These are phyloP conservation scores for Heliornis fulica DNA, from an alignment of 2,113 vertebrate species.

Conservation along the genomic window DNA sequence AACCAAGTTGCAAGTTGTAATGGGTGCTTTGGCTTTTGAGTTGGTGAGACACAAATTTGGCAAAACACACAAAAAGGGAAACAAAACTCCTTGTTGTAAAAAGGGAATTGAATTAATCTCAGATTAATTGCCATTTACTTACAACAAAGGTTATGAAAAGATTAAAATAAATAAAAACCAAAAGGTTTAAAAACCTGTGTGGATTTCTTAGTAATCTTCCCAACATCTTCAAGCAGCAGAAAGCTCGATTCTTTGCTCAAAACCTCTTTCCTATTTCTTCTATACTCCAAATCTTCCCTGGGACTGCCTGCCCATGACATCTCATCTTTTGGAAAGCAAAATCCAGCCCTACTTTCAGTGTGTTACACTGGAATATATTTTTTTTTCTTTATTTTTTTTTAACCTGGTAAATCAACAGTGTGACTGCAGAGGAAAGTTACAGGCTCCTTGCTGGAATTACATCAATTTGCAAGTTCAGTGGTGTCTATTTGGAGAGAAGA, in stretches of 20 bases:
- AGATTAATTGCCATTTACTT: neutral
- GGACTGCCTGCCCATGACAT: neutral
- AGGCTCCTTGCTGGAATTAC: neutral
- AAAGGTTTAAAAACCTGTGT: neutral
- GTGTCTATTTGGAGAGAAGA: constrained; percentile 23
- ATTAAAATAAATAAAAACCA: neutral
- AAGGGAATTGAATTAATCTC: neutral
- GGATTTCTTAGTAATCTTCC: neutral
- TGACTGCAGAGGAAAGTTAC: neutral
- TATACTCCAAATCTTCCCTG: neutral
- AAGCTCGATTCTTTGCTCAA: neutral
- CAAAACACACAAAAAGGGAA: neutral
- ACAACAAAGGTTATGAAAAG: neutral
- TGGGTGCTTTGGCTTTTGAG: neutral
- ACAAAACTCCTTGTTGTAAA: neutral
- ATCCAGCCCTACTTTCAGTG: neutral
- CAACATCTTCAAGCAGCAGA: neutral
- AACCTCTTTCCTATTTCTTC: neutral
- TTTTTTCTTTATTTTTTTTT: too few relatives aligned
- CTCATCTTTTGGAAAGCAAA: neutral
- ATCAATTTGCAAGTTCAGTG: neutral
- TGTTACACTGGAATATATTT: neutral
- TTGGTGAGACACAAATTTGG: neutral
- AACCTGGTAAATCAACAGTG: neutral
- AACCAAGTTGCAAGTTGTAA: neutral